Evolutionary conservation across 2,113 vertebrate species (phyloP), one percentile per base, ranked within the genome.

Genomic region (Callipepla squamata): DNA sequence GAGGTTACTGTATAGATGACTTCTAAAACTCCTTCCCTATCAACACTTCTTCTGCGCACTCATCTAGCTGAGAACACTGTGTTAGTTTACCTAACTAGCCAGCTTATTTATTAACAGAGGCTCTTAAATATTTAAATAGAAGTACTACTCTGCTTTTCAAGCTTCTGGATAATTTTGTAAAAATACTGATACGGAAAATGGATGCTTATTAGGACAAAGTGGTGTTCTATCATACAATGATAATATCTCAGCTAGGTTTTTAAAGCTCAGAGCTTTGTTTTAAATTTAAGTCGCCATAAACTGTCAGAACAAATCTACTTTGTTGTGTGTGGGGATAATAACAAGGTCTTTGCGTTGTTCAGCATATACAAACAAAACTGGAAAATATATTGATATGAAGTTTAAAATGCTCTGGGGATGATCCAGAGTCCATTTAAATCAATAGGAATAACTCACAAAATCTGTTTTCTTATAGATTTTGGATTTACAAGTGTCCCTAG

Each of bases 401-500:
- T 82, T 92, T 40, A 26, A 89, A 91, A 72, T 50, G 25, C 70
- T 73, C 75, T 34, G 6, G 75, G 78, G 59, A 62, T 75, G 90
- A 61, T 47, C 74, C 0, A 74, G 36, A 58, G 7, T 59, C 75
- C 25, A 47, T 87, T 89, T 80, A 91, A 94, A 92, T 87, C 84
- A 87, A 74, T 47, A 67, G 47, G 23, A 36, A 84, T 80, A 69
- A 62, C n/a, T 51, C 32, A 73, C 51, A 77, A 90, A 89, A 85
- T 73, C 81, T 89, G 23, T 0, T 42, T 82, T 78, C 51, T 94
- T 80, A 89, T 55, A 87, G 70, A 34, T 4, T 87, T 95, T 69
- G 70, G 42, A 92, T 96, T 95, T 95, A 91, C 63, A 87, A 87
- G 80, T 34, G 38, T 36, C 87, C 78, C 87, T 28, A 82, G 87